Conservation (phyloP, 1,140 invertebrate genomes). For the Archivesica marissinica region DNA sequence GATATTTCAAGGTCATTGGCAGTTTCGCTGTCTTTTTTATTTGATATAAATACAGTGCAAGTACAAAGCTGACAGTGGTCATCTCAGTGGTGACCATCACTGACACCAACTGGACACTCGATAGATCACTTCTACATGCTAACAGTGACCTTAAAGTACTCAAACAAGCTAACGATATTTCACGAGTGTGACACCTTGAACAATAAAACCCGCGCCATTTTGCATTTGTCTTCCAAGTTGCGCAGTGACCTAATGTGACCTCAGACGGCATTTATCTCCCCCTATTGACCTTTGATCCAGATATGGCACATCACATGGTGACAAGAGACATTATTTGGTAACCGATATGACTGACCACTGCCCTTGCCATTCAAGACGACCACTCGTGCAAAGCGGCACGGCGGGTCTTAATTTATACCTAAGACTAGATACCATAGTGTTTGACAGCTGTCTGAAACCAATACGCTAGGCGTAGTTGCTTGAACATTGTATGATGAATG, state of each 20-base stretch:
- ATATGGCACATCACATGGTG: background rate
- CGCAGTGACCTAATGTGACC: conserved; percentile 25
- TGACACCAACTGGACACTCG: background rate
- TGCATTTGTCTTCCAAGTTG: background rate
- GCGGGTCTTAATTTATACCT: background rate
- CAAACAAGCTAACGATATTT: conserved; percentile 6
- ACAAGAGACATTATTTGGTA: background rate
- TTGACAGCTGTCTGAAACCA: too few species aligned
- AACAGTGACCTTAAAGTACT: background rate
- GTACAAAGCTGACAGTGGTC: background rate
- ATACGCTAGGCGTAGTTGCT: too few species aligned
- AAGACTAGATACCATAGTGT: too few species aligned
- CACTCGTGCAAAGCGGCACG: background rate
- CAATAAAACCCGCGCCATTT: conserved; percentile 3
- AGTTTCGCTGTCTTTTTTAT: too few species aligned
- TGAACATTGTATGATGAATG: too few species aligned
- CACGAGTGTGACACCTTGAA: background rate
- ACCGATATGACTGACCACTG: background rate
- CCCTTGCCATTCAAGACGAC: background rate
- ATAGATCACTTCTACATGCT: background rate
- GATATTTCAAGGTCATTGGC: too few species aligned
- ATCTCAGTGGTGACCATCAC: background rate
- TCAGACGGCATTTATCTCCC: background rate
- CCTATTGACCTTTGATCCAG: background rate
- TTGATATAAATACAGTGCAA: too few species aligned